A percentile compares a stretch with the other conserved stretches of the same genome.
phyloP scores from a whole-genome alignment of 1,140 invertebrate genomes.

The Calliopsis andreniformis region DNA sequence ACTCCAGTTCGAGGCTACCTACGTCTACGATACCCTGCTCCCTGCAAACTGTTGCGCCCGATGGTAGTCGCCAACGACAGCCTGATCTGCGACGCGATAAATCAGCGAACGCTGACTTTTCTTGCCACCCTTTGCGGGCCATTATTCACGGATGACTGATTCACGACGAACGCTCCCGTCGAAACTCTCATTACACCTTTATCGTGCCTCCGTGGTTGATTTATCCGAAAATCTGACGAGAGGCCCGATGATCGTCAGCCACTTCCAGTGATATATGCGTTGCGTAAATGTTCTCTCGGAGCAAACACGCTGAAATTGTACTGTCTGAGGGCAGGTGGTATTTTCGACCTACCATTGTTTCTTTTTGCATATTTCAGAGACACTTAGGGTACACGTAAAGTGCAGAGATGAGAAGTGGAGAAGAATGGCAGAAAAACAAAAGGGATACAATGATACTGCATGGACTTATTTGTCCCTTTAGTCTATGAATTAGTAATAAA shows the following conservation, averaged over 20 bases:
- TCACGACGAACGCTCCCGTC: not conserved
- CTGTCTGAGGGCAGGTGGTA: no score
- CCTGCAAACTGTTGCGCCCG: slow-evolving; percentile 5
- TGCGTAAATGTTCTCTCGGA: no score
- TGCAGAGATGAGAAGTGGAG: no score
- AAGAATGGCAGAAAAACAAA: no score
- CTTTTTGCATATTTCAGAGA: no score
- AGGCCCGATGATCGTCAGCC: no score
- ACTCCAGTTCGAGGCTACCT: slow-evolving; percentile 8
- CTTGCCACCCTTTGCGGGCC: slow-evolving; percentile 14
- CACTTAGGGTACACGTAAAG: no score
- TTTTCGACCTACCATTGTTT: no score
- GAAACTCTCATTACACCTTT: not conserved
- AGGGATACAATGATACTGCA: no score
- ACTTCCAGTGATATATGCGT: no score
- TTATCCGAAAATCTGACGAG: slow-evolving; percentile 1
- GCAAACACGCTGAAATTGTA: not conserved
- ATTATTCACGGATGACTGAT: slow-evolving; percentile 36
- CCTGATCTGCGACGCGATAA: slow-evolving; percentile 40
- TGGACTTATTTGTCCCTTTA: no score
- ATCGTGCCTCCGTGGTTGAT: not conserved
- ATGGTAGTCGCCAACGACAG: slow-evolving; percentile 13
- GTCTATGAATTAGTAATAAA: no score
- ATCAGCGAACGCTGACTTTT: slow-evolving; percentile 21
- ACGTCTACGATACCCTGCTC: slow-evolving; percentile 33